These are phyloP conservation scores for Epiblema foenella DNA, from an alignment of 2,888 invertebrate genomes.

Conservation along the genomic window DNA sequence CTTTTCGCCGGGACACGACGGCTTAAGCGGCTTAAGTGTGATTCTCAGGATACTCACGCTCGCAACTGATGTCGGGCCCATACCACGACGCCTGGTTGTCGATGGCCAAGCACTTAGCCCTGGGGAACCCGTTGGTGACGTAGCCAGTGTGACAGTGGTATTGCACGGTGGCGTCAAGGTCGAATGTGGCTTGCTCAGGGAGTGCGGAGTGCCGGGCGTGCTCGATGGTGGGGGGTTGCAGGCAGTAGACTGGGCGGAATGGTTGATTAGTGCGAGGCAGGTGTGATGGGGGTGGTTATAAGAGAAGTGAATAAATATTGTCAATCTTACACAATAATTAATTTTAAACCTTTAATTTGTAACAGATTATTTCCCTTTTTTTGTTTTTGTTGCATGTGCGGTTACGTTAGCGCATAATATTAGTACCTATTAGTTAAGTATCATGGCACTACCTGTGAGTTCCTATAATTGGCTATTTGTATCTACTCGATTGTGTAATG, in stretches of 20 bases:
- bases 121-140: conserved; percentile 94
- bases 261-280: conserved; percentile 14
- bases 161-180: conserved; percentile 94
- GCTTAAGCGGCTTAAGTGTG: no score
- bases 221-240: conserved; percentile 92
- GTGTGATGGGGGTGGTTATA: neutral
- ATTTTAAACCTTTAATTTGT: no score
- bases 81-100: conserved; percentile 97
- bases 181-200: conserved; percentile 94
- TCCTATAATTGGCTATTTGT: no score
- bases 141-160: conserved; percentile 98
- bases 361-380: no score
- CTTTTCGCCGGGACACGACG: no score
- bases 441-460: no score
- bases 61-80: conserved; percentile 97
- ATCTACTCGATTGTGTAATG: no score
- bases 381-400: no score
- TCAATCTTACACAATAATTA: no score
- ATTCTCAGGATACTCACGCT: conserved; percentile 88
- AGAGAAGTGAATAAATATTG: no score
- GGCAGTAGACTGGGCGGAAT: conserved; percentile 88
- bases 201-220: conserved; percentile 95
- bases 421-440: no score
- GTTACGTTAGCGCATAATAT: no score
- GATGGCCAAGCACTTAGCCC: conserved; percentile 96